These are phyloP conservation scores for Gymnothorax reevesii DNA, from an alignment of 2,797 vertebrate species.

Conservation along the genomic window DNA sequence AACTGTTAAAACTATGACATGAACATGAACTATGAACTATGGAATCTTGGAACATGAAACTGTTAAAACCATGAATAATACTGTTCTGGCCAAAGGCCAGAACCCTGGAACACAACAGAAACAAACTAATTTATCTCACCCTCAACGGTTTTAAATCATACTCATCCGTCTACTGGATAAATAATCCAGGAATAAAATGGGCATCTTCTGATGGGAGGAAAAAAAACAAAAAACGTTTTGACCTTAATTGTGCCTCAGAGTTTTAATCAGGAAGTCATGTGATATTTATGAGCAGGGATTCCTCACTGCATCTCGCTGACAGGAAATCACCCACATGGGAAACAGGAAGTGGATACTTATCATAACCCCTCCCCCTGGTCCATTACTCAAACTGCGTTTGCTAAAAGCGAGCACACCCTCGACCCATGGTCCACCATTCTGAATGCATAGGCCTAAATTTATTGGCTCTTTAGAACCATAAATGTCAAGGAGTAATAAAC, in stretches of 20 bases:
- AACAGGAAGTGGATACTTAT: background rate
- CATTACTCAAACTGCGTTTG: conserved; percentile 21
- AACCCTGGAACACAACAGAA: too few species aligned
- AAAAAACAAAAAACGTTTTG: too few species aligned
- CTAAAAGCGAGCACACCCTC: conserved; percentile 26
- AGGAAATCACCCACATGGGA: conserved; percentile 16
- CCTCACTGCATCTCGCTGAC: background rate
- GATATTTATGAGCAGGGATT: background rate
- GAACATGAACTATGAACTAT: too few species aligned
- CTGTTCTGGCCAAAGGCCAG: too few species aligned
- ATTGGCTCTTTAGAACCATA: conserved; percentile 45
- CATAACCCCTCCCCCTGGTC: conserved; percentile 15
- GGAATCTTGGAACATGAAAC: too few species aligned
- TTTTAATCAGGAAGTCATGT: background rate
- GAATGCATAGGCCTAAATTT: conserved; percentile 39
- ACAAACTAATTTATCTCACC: too few species aligned
- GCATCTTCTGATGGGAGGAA: too few species aligned
- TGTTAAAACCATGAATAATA: too few species aligned
- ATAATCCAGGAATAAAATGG: background rate
- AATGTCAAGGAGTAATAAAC: conserved; percentile 19
- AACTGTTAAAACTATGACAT: too few species aligned
- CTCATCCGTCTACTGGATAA: background rate
- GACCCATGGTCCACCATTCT: background rate
- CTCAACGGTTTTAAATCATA: background rate
- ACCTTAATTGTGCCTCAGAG: background rate